Evolutionary conservation across 2,113 vertebrate genomes (phyloP).

Genomic region (Leucopternis melanops): DNA sequence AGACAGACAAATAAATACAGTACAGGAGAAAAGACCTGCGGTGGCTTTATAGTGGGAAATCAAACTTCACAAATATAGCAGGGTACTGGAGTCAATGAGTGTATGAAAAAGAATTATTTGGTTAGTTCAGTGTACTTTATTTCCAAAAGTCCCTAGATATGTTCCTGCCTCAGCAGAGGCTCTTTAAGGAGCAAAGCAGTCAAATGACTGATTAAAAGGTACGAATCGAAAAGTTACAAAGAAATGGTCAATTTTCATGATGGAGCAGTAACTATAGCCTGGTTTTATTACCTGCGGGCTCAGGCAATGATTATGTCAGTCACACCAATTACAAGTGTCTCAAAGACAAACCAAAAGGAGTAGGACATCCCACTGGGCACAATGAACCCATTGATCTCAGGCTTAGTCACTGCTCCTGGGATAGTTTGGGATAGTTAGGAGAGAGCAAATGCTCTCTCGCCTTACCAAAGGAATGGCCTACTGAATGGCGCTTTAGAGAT

Average conservation of each 20-base stretch:
- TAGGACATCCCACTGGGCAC: neutral
- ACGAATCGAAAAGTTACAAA: neutral
- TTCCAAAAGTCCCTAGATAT: neutral
- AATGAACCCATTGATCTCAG: neutral
- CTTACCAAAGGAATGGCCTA: neutral
- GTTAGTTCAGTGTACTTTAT: neutral
- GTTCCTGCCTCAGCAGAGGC: neutral
- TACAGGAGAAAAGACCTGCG: neutral
- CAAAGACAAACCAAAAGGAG: neutral
- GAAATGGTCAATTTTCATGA: neutral
- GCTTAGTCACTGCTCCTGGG: neutral
- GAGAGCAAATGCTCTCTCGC: neutral
- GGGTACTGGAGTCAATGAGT: neutral
- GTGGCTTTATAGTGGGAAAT: neutral
- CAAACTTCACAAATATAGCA: neutral
- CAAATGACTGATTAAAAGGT: neutral
- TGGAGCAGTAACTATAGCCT: neutral
- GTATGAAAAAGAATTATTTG: neutral
- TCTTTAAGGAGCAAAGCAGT: neutral
- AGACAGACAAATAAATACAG: neutral
- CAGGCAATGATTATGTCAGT: neutral
- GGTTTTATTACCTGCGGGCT: neutral
- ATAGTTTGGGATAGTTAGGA: neutral
- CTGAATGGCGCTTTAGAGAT: neutral
- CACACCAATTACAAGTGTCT: neutral